These are phyloP conservation scores for Catocala fraxini DNA, from an alignment of 2,888 invertebrate genomes.

Conservation along the genomic window DNA sequence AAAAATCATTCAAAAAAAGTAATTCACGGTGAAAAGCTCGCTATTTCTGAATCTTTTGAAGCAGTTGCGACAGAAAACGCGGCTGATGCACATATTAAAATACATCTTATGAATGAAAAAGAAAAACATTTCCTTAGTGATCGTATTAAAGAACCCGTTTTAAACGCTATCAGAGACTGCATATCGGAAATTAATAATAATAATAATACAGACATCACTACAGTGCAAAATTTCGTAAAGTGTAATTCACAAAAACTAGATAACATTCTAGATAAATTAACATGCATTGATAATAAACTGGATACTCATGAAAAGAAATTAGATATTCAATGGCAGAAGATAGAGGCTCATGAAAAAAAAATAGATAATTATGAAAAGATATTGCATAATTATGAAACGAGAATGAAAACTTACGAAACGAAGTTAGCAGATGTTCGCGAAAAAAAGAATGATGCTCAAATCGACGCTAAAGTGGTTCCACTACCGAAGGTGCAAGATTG, in stretches of 20 bases:
- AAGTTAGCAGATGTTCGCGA: conserved; percentile 50
- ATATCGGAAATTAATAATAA: conserved; percentile 61
- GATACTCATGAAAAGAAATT: conserved; percentile 34
- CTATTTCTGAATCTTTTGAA: conserved; percentile 74
- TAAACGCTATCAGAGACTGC: conserved; percentile 71
- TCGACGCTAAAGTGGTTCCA: not conserved
- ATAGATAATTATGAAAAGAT: not conserved
- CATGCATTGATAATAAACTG: conserved; percentile 68
- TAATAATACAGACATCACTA: conserved; percentile 55
- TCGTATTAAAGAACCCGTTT: conserved; percentile 70
- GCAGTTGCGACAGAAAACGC: conserved; percentile 70
- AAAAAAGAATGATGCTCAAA: conserved; percentile 5
- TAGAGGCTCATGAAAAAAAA: not conserved
- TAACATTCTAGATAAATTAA: conserved; percentile 64
- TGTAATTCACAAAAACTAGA: conserved; percentile 68
- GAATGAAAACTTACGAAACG: conserved; percentile 53
- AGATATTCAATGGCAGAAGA: conserved; percentile 2
- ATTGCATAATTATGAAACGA: conserved; percentile 44
- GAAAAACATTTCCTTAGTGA: conserved; percentile 73
- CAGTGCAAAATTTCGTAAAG: conserved; percentile 60
- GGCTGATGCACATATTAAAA: conserved; percentile 70
- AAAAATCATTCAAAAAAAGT: conserved; percentile 49
- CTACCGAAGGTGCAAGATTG: conserved; percentile 22
- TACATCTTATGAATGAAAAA: conserved; percentile 77
- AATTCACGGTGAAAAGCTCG: conserved; percentile 51